A percentile compares a stretch with the other conserved stretches of the same genome.
These are phyloP conservation scores for Geotrypetes seraphini DNA, from an alignment of 2,797 vertebrate species.

Conservation along the genomic window DNA sequence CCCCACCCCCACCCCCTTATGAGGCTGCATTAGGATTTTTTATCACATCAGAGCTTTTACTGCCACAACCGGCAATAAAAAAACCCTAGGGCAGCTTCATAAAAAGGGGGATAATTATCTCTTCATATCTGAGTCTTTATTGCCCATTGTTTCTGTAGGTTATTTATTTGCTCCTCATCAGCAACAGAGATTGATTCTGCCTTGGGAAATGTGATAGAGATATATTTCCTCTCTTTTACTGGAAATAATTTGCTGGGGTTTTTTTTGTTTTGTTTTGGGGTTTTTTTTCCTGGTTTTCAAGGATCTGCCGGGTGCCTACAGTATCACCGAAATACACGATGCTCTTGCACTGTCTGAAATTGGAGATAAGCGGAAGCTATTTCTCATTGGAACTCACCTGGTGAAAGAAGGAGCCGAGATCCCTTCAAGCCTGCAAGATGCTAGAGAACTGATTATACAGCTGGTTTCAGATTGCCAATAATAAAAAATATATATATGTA, in stretches of 20 bases:
- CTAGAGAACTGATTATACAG: slow-evolving; percentile 73
- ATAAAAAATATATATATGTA: slow-evolving; percentile 3
- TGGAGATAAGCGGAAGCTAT: slow-evolving; percentile 70
- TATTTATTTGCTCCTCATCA: no score
- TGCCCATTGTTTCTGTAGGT: no score
- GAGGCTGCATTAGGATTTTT: no score
- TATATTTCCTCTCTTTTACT: no score
- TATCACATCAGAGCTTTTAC: no score
- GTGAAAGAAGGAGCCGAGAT: slow-evolving; percentile 49
- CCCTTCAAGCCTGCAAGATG: slow-evolving; percentile 66
- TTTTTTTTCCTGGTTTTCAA: slow-evolving; percentile 31
- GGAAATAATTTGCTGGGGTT: neutral
- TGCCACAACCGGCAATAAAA: no score
- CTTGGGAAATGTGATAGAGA: no score
- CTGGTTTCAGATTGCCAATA: slow-evolving; percentile 55
- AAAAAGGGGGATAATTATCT: no score
- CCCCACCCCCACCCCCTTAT: no score
- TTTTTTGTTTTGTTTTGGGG: neutral
- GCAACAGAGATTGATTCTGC: no score
- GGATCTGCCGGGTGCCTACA: slow-evolving; percentile 71
- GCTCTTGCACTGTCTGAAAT: slow-evolving; percentile 63
- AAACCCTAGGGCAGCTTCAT: no score
- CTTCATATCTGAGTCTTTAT: no score
- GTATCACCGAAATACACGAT: slow-evolving; percentile 81
- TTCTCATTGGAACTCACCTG: slow-evolving; percentile 75